Evolutionary conservation across 1,140 invertebrate species (phyloP).

Genomic region (Popillia japonica): DNA sequence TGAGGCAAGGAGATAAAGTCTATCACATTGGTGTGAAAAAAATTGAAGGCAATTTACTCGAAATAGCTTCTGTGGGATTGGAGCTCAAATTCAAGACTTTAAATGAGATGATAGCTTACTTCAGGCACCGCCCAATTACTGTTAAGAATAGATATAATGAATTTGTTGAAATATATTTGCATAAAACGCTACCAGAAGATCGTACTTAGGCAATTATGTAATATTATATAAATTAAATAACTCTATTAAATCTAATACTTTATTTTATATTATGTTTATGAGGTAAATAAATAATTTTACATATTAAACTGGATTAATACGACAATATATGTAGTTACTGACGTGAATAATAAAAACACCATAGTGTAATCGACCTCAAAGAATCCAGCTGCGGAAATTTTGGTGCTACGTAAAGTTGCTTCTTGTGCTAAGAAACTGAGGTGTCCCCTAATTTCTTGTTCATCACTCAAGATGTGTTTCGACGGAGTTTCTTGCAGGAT

Average conservation of each 20-base stretch:
- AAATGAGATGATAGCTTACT: background rate
- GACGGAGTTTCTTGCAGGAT: conserved; percentile 22
- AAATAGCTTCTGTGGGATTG: background rate
- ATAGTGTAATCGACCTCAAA: conserved; percentile 42
- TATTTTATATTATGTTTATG: background rate
- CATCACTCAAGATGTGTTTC: background rate
- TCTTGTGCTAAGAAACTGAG: conserved; percentile 39
- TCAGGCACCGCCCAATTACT: background rate
- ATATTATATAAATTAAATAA: too few relatives aligned
- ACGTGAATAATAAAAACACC: conserved; percentile 40
- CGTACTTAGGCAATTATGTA: background rate
- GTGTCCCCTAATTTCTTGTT: conserved; percentile 12
- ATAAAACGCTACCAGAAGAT: conserved; percentile 7
- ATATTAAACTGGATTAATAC: conserved; percentile 43
- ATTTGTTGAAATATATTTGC: background rate
- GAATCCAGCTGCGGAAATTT: conserved; percentile 41
- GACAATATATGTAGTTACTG: conserved; percentile 42
- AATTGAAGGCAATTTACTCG: background rate
- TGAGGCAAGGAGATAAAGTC: conserved; percentile 22
- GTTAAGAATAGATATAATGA: background rate
- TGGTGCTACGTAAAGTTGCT: conserved; percentile 19
- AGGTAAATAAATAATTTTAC: background rate
- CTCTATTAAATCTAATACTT: background rate
- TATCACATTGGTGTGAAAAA: conserved; percentile 28
- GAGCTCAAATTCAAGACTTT: background rate